phyloP scores from a whole-genome alignment of 2,797 vertebrate genomes.

The Eleutherodactylus coqui region DNA sequence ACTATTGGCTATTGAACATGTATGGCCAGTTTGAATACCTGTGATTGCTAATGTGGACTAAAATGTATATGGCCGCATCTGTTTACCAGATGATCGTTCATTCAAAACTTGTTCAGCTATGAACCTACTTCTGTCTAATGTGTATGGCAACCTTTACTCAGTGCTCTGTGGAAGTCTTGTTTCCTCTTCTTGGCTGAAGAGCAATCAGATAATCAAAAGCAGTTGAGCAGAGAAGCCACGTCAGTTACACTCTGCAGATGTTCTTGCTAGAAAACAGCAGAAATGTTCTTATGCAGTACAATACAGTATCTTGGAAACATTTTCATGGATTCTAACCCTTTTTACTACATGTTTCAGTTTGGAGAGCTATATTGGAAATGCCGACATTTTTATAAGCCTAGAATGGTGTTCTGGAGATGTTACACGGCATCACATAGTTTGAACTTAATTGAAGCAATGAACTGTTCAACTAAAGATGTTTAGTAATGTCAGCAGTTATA shows the following conservation, averaged over 20 bases:
- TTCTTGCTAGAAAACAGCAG: neutral
- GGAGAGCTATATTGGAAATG: conserved; percentile 12
- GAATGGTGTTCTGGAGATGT: neutral
- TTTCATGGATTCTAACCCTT: neutral
- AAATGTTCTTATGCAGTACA: conserved; percentile 22
- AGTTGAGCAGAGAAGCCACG: conserved; percentile 55
- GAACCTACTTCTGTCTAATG: too few relatives aligned
- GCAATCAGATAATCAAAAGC: conserved; percentile 53
- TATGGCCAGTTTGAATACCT: too few relatives aligned
- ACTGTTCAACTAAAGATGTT: neutral
- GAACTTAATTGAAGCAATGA: neutral
- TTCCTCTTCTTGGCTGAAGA: conserved; percentile 38
- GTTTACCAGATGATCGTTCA: too few relatives aligned
- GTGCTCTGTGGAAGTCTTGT: conserved; percentile 8
- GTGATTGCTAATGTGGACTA: too few relatives aligned
- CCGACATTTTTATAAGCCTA: conserved; percentile 6
- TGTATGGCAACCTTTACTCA: too few relatives aligned
- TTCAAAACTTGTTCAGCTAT: too few relatives aligned
- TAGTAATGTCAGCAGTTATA: neutral
- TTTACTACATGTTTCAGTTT: neutral
- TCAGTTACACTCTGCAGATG: conserved; percentile 56
- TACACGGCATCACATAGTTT: neutral
- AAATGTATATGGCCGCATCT: too few relatives aligned
- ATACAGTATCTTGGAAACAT: conserved; percentile 28
- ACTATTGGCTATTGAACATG: too few relatives aligned